Evolutionary conservation across 2,113 vertebrate genomes (phyloP).

Genomic region (Geococcyx californianus): DNA sequence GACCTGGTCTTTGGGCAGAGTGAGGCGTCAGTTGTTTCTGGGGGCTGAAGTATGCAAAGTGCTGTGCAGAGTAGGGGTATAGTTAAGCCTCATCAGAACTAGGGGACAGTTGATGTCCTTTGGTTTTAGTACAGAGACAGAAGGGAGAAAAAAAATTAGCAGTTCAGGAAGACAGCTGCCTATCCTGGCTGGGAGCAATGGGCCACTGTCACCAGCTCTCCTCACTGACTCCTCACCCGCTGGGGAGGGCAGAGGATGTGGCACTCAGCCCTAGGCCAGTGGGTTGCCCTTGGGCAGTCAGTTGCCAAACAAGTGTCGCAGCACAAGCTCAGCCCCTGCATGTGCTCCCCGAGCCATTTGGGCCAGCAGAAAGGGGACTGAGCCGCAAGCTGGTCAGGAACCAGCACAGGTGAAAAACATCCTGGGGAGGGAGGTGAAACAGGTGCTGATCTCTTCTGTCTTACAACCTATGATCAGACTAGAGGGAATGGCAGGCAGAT

Average conservation of each 20-base stretch:
- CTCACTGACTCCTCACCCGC: not conserved
- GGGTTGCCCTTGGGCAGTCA: fast-evolving
- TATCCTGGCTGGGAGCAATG: not conserved
- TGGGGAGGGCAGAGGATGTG: fast-evolving
- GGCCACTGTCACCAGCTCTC: not conserved
- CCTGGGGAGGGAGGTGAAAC: too few relatives aligned
- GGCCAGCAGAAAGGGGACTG: not conserved
- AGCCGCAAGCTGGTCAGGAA: not conserved
- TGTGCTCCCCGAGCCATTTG: fast-evolving
- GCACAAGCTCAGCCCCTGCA: not conserved
- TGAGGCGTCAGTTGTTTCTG: not conserved
- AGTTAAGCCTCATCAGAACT: not conserved
- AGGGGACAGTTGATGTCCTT: not conserved
- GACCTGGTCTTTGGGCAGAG: not conserved
- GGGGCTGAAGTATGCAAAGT: not conserved
- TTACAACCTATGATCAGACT: too few relatives aligned
- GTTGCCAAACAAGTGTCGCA: not conserved
- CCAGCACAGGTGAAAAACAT: fast-evolving
- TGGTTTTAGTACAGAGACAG: not conserved
- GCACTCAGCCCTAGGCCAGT: fast-evolving
- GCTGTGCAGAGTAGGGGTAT: not conserved
- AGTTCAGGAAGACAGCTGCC: not conserved
- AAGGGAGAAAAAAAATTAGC: not conserved
- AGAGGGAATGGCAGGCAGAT: too few relatives aligned
- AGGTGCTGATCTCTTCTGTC: too few relatives aligned